Conservation (phyloP, 2,113 vertebrate species). For the Tursiops truncatus region DNA sequence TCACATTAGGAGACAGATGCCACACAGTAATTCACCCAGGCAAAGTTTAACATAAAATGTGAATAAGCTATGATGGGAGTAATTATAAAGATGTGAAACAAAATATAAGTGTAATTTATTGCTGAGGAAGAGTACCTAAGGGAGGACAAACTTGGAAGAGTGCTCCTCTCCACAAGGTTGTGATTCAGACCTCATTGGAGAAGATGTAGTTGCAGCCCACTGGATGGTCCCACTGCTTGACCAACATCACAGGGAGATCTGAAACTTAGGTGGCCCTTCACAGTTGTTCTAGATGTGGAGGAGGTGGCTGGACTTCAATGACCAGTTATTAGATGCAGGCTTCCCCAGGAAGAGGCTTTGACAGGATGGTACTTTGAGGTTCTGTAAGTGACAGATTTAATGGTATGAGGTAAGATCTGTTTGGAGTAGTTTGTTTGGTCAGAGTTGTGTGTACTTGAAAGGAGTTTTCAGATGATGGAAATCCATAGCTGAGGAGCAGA, state of each 20-base stretch:
- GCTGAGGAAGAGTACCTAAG: background rate
- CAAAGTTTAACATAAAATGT: background rate
- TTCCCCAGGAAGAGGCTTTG: background rate
- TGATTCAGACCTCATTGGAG: background rate
- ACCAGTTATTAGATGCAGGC: background rate
- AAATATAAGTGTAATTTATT: background rate
- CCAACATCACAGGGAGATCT: background rate
- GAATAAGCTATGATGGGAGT: background rate
- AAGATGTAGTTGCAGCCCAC: background rate
- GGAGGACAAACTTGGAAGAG: background rate
- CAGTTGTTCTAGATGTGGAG: background rate
- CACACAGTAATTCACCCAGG: background rate
- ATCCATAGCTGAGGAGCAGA: background rate
- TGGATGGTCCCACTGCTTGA: background rate
- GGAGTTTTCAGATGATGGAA: background rate
- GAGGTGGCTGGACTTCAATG: background rate
- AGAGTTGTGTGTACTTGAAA: background rate
- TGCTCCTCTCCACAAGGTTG: background rate
- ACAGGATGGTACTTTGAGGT: background rate
- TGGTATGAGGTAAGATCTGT: background rate
- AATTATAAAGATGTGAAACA: background rate
- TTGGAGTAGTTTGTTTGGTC: background rate
- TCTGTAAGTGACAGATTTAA: background rate
- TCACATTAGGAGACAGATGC: background rate
- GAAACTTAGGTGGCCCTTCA: background rate